Evolutionary conservation across 2,888 invertebrate species (phyloP), one percentile per base, ranked within the genome.

Genomic region (Cataglyphis livida): DNA sequence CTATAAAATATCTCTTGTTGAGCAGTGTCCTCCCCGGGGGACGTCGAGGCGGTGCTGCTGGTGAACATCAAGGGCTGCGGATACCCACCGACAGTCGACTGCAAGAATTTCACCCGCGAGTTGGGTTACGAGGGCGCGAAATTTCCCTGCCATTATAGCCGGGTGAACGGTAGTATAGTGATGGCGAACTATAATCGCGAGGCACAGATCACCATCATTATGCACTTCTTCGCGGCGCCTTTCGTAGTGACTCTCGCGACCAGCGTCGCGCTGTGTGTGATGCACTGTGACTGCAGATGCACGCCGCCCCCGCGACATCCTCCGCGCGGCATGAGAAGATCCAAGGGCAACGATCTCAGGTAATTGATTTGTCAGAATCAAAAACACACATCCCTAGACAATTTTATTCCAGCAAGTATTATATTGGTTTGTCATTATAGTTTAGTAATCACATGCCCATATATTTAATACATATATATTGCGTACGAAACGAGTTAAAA

Each of bases 1-100:
- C 41, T 54, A 28, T 78, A 41, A 65, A 78, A 73, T 44, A 28
- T 83, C 35, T 61, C 25, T 82, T 82, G 82, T 54, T 38, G 44
- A 70, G 25, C 85, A 86, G 83, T 83, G 74, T 79, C 90, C 62
- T 76, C 84, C 44, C 87, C 89, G 21, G 95, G 95, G 86, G 95
- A 96, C 95, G 95, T 96, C 41, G 96, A 96, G 70, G 96, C 96
- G 5, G 96, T 96, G 61, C 95, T 98, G 68, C 96, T 97, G 93
- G 97, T 97, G 75, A 98, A 98, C 95, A 97, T 97, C 92, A 98
- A 97, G 93, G 98, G 98, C 81, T 98, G 98, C 94, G 98, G 98
- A 10, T 98, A 97, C 93, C 98, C 98, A 18, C 98, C 98, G 57
- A 95, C 95, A 68, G 97, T 98, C 82, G 96, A 97, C 91, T 98